A percentile compares a stretch with the other conserved stretches of the same genome.
phyloP scores from a whole-genome alignment of 1,140 invertebrate species.

The Nymphalis io region DNA sequence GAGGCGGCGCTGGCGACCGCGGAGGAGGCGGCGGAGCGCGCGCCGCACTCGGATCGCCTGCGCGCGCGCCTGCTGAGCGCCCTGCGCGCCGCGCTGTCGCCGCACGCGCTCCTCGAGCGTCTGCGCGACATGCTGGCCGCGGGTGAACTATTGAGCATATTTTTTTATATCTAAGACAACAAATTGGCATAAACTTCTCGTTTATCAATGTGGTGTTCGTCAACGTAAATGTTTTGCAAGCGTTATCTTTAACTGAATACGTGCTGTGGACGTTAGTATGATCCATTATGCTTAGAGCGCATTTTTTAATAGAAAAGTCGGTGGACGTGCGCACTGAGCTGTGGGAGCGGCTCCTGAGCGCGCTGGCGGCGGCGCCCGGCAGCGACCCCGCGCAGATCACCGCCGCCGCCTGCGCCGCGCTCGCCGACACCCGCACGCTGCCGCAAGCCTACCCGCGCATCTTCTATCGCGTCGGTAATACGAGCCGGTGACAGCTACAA shows the following conservation, averaged over 20 bases:
- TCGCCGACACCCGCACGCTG: constrained; percentile 34
- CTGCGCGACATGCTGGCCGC: constrained; percentile 40
- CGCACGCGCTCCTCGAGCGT: constrained; percentile 33
- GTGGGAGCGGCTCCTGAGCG: constrained; percentile 47
- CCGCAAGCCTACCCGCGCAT: constrained; percentile 48
- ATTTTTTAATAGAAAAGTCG: background rate
- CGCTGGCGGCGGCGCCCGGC: constrained; percentile 32
- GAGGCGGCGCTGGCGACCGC: constrained; percentile 45
- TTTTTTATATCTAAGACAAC: no score
- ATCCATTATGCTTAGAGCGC: background rate
- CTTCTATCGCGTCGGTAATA: constrained; percentile 36
- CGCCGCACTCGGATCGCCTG: constrained; percentile 21
- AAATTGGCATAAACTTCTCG: no score
- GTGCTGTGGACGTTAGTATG: no score
- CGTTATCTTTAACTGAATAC: no score
- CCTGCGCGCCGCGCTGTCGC: constrained; percentile 33
- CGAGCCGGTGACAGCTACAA: no score
- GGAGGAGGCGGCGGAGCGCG: constrained; percentile 37
- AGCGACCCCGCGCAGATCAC: constrained; percentile 30
- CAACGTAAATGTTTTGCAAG: no score
- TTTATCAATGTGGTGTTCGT: no score
- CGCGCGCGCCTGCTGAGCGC: constrained; percentile 35
- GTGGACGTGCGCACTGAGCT: constrained; percentile 32
- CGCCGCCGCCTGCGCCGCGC: constrained; percentile 43
- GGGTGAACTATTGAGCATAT: background rate